Evolutionary conservation across 2,113 vertebrate genomes (phyloP), one percentile per base, ranked within the genome.

Genomic region (Ceyx melanurus): DNA sequence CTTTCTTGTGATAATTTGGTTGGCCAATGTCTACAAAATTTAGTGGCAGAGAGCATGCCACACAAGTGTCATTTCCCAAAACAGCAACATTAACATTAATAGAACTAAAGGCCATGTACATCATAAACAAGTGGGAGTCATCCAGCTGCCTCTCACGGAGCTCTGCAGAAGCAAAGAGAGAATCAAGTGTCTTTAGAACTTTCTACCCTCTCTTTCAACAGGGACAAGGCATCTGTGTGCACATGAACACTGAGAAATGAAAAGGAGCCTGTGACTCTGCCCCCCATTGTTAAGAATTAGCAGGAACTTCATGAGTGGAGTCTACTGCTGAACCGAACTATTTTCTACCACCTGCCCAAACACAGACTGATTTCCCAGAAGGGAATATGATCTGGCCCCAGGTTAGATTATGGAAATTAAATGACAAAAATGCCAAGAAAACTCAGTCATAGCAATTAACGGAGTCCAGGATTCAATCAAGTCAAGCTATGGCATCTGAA

Each of bases 391-490:
- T 60, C 48, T 40, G 33, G 87, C 33, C 35, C n/a, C 43, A 64
- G 56, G 58, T 82, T 71, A 91, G 75, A 82, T 58, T 80, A 92
- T 56, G 67, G 48, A 96, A 94, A 89, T 83, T 25, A 94, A 89
- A 93, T 29, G 20, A 89, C 78, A 91, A 89, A 96, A 94, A 91
- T 50, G 67, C 64, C 78, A 91, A 53, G 68, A 70, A 70, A 92
- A 26, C 89, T 93, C 94, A 89, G 60, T 62, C 21, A 48, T 26
- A 79, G 57, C 78, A 96, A 93, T 85, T 92, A 95, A 79, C 11
- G 71, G 87, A 67, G 67, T 85, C 78, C 67, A 64, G 43, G 67
- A 94, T 80, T 80, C 89, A 91, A 92, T 94, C 81, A 92, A 96
- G 71, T 74, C 74, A 84, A 94, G 78, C 72, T 82, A 89, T 33